Evolutionary conservation across 1,140 invertebrate species (phyloP).

Genomic region (Kradibia gibbosae): DNA sequence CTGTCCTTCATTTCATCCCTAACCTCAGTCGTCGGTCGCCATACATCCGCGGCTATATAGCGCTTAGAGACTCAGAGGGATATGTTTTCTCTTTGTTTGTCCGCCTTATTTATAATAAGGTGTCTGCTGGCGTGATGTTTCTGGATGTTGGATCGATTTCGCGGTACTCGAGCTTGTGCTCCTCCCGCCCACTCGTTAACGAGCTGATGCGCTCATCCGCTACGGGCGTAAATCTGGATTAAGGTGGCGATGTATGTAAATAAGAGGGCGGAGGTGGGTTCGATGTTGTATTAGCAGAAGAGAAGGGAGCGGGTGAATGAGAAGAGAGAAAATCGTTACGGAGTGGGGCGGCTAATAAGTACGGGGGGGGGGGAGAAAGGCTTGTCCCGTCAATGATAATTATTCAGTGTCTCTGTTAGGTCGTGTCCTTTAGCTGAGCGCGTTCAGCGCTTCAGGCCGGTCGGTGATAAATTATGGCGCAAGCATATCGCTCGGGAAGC

Average conservation of each 20-base stretch:
- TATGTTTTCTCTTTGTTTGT: no score
- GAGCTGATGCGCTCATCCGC: not conserved
- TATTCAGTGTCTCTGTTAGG: not conserved
- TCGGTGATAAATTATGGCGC: not conserved
- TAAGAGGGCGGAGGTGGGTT: not conserved
- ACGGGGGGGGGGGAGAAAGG: not conserved
- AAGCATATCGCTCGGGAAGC: no score
- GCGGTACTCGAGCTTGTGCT: not conserved
- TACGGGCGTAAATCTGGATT: slow-evolving; percentile 11
- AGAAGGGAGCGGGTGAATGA: not conserved
- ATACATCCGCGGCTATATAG: no score
- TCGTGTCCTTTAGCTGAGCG: not conserved
- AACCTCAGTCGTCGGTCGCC: no score
- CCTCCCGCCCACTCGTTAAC: no score
- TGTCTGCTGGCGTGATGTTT: no score
- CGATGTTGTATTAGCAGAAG: no score
- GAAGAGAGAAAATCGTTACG: slow-evolving; percentile 1
- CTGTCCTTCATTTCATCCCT: no score
- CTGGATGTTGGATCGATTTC: not conserved
- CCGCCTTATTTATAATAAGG: slow-evolving; percentile 2
- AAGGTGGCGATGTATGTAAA: not conserved
- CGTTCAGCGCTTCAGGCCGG: not conserved
- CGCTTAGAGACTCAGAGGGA: no score
- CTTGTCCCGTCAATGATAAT: not conserved
- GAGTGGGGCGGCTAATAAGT: not conserved